Percentiles rank a stretch among this genome's conserved stretches.
Evolutionary conservation across 2,113 vertebrate species (phyloP).

Genomic region (Ochotona curzoniae): DNA sequence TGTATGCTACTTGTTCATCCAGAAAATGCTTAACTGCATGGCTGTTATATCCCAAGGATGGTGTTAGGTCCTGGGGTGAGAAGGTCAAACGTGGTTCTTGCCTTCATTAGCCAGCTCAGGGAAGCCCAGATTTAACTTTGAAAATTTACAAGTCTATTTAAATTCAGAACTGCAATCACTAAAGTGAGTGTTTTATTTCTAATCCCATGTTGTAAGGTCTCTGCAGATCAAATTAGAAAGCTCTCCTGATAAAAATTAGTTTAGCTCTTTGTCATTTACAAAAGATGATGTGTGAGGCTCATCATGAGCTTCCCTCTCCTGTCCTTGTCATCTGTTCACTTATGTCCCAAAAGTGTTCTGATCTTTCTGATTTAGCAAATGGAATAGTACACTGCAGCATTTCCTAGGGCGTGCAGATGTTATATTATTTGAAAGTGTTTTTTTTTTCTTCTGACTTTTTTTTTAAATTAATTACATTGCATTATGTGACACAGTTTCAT

Average conservation of each 20-base stretch:
- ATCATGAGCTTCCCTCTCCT: neutral
- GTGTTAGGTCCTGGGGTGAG: neutral
- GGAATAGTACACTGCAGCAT: neutral
- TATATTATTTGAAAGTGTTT: conserved; percentile 12
- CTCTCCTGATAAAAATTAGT: conserved; percentile 13
- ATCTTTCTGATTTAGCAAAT: neutral
- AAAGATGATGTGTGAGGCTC: neutral
- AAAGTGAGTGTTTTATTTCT: conserved; percentile 11
- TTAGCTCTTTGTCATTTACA: conserved; percentile 8
- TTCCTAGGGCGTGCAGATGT: neutral
- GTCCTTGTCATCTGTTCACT: neutral
- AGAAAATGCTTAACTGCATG: conserved; percentile 10
- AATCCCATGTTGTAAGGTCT: neutral
- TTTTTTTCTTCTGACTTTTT: neutral
- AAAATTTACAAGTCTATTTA: neutral
- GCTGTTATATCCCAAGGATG: neutral
- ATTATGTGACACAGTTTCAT: no score
- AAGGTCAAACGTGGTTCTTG: neutral
- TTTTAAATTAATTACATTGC: no score
- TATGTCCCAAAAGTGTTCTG: neutral
- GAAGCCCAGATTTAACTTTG: neutral
- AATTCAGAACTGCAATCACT: neutral
- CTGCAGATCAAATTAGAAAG: neutral
- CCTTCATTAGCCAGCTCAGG: neutral
- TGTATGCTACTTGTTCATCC: neutral